A percentile compares a stretch with the other conserved stretches of the same genome.
phyloP scores from a whole-genome alignment of 2,888 invertebrate species.

The Eremobia ochroleuca region DNA sequence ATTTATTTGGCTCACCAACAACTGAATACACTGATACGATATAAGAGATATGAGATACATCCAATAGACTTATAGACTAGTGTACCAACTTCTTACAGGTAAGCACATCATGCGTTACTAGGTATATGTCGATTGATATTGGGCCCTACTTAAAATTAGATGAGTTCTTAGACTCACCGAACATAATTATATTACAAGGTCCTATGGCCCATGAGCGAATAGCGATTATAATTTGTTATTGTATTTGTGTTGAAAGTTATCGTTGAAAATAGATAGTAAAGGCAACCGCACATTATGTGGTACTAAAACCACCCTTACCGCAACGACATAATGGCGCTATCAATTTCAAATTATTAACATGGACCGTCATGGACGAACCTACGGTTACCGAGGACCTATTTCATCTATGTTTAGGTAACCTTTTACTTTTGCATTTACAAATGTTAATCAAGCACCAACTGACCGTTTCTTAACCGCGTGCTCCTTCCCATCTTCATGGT shows the following conservation, averaged over 20 bases:
- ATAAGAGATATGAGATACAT: too few relatives aligned
- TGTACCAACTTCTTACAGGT: too few relatives aligned
- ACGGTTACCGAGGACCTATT: not conserved
- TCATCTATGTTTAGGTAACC: not conserved
- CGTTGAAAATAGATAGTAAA: not conserved
- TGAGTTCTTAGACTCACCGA: too few relatives aligned
- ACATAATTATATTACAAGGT: not conserved
- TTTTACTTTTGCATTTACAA: not conserved
- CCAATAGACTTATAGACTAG: too few relatives aligned
- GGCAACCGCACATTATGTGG: not conserved
- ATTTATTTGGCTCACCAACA: too few relatives aligned
- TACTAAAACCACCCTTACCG: not conserved
- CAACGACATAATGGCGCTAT: not conserved
- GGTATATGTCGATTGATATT: too few relatives aligned
- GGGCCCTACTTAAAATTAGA: too few relatives aligned
- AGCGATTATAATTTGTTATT: not conserved
- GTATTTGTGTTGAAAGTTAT: not conserved
- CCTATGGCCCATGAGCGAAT: not conserved
- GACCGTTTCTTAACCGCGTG: constrained; percentile 78
- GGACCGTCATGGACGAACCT: not conserved
- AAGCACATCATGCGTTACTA: too few relatives aligned
- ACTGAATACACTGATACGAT: too few relatives aligned
- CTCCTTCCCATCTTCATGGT: constrained; percentile 74
- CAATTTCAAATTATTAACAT: not conserved
- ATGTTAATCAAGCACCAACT: constrained; percentile 33